These are phyloP conservation scores for Python bivittatus DNA, from an alignment of 2,113 vertebrate species.

Conservation along the genomic window DNA sequence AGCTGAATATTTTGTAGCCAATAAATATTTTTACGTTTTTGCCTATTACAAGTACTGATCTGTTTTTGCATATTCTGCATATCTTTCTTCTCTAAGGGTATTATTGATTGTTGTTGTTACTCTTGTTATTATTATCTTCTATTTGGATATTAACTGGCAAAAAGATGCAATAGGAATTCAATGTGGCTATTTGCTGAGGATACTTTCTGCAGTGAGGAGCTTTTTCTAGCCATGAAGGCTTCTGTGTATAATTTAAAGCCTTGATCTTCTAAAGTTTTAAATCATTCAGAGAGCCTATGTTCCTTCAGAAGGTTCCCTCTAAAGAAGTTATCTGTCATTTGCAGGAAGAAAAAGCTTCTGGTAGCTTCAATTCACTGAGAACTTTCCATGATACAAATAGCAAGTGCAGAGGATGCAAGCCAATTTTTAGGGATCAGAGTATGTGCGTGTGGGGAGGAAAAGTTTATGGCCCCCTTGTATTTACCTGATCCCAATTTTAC, in stretches of 20 bases:
- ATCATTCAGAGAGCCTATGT: neutral
- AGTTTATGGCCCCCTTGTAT: neutral
- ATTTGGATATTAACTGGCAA: neutral
- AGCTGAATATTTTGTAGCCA: neutral
- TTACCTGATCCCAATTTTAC: neutral
- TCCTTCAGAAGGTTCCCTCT: neutral
- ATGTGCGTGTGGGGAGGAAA: neutral
- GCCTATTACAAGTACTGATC: neutral
- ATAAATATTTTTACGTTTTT: neutral
- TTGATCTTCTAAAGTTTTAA: neutral
- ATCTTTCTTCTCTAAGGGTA: neutral
- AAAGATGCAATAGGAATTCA: neutral
- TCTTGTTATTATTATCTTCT: neutral
- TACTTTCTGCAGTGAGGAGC: neutral
- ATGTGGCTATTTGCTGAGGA: neutral
- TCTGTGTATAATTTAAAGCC: neutral
- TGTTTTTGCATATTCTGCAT: neutral
- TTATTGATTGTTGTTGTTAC: neutral
- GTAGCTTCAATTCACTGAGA: neutral
- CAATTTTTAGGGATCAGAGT: neutral
- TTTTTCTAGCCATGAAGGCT: neutral
- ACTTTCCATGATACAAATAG: neutral
- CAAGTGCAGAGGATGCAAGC: neutral
- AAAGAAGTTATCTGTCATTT: neutral
- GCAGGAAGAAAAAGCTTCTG: neutral